Evolutionary conservation across 2,888 invertebrate species (phyloP), one percentile per base, ranked within the genome.

Genomic region (Phaedon cochleariae): DNA sequence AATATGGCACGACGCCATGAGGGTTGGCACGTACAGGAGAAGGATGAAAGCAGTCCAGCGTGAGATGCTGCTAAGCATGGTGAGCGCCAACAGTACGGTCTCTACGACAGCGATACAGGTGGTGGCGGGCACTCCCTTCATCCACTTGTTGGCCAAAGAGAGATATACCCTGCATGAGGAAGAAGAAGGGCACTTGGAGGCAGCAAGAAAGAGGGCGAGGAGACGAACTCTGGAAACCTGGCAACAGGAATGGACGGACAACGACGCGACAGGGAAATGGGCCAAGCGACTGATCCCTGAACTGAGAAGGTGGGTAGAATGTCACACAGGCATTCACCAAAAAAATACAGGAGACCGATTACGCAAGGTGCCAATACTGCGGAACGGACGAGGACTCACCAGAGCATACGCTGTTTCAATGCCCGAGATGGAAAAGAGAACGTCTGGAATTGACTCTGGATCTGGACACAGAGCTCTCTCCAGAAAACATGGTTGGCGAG

Each of bases 61-160:
- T 6, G 53, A 15, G 26, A 21, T 52, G 31, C 41, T 53, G 17
- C n/a, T 64, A 18, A 52, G 53, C 15, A 26, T 53, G 6, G 45
- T 51, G n/a, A 41, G 57, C 21, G 64, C 54, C 4, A 66, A 68
- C 20, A 45, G 68, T 29, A 66, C 64, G 17, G 67, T 61, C 17
- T 58, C 66, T n/a, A 45, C 64, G 15, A 51, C 49, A 21, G 59
- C 68, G 17, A 15, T 48, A 15, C 46, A 29, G 46, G 65, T 63
- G 4, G 51, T 22, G 20, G 22, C 22, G 22, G 51, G 22, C 12
- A 51, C 51, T n/a, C 22, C 51, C 9, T 10, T 34, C 3, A 34
- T 34, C 34, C 10, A 34, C 3, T 10, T 34, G 34, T 2, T 10
- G 2, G 5, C 2, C 2, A 34, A n/a, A n/a, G 34, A 7, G 12